These are phyloP conservation scores for Setipinna tenuifilis DNA, from an alignment of 2,797 vertebrate species.

Conservation along the genomic window DNA sequence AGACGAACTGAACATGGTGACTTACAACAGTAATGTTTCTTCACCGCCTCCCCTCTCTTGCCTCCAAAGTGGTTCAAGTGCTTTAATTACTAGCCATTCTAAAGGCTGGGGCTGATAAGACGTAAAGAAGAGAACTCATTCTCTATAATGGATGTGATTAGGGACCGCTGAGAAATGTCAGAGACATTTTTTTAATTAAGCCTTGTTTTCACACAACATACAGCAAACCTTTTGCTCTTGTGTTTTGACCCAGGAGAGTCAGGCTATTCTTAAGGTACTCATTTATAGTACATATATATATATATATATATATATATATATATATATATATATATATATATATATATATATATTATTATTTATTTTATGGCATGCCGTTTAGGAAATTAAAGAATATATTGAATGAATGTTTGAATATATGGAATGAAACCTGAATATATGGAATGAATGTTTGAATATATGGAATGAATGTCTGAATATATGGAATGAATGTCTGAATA, in stretches of 20 bases:
- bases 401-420: too few relatives aligned
- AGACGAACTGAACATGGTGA: slow-evolving; percentile 4
- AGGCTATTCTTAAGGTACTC: neutral
- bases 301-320: too few relatives aligned
- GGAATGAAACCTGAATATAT: too few relatives aligned
- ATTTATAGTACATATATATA: too few relatives aligned
- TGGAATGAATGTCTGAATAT: too few relatives aligned
- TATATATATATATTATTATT: too few relatives aligned
- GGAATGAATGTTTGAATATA: too few relatives aligned
- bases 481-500: too few relatives aligned
- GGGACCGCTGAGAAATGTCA: slow-evolving; percentile 63
- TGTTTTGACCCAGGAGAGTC: neutral
- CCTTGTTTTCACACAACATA: slow-evolving; percentile 38
- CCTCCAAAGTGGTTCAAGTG: slow-evolving; percentile 14
- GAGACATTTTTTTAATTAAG: slow-evolving; percentile 70
- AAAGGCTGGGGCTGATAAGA: slow-evolving; percentile 33
- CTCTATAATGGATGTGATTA: slow-evolving; percentile 66
- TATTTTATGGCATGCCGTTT: too few relatives aligned
- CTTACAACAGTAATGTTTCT: neutral
- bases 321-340: too few relatives aligned
- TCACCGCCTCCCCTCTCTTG: neutral
- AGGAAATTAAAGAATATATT: too few relatives aligned
- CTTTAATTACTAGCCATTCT: slow-evolving; percentile 2
- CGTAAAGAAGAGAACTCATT: slow-evolving; percentile 51
- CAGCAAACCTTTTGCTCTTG: neutral